Evolutionary conservation across 2,888 invertebrate species (phyloP).

Genomic region (Drosophila ochracea): DNA sequence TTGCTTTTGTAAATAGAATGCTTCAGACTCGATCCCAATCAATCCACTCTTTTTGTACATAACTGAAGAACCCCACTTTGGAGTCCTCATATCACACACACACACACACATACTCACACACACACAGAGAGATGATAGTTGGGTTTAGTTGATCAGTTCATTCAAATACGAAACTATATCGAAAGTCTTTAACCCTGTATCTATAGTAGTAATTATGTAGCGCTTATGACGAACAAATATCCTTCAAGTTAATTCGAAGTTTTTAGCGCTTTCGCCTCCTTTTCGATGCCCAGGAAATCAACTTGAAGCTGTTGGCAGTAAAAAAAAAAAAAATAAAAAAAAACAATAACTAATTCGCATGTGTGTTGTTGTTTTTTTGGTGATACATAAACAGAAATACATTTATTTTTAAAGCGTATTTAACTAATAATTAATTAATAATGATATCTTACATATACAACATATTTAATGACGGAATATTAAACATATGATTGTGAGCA

Average conservation of each 20-base stretch:
- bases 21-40: slow-evolving; percentile 7
- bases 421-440: slow-evolving; percentile 46
- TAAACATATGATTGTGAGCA: slow-evolving; percentile 71
- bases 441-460: slow-evolving; percentile 54
- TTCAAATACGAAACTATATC: slow-evolving; percentile 4
- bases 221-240: slow-evolving; percentile 4
- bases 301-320: slow-evolving; percentile 36
- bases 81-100: slow-evolving; percentile 14
- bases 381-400: slow-evolving; percentile 59
- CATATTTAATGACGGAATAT: slow-evolving; percentile 72
- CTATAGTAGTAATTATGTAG: slow-evolving; percentile 14
- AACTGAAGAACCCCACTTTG: not conserved
- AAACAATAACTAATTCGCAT: slow-evolving; percentile 66
- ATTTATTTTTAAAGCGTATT: slow-evolving; percentile 68
- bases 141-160: slow-evolving; percentile 1
- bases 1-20: slow-evolving; percentile 27
- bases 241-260: slow-evolving; percentile 12
- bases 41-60: slow-evolving; percentile 22
- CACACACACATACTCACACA: not conserved
- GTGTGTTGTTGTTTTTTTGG: slow-evolving; percentile 62
- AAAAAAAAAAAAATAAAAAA: slow-evolving; percentile 6
- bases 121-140: not conserved
- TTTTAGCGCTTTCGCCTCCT: slow-evolving; percentile 35
- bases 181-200: slow-evolving; percentile 14
- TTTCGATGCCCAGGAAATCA: slow-evolving; percentile 29